Conservation (phyloP, 2,888 invertebrate genomes). For the Asteroscopus sphinx region DNA sequence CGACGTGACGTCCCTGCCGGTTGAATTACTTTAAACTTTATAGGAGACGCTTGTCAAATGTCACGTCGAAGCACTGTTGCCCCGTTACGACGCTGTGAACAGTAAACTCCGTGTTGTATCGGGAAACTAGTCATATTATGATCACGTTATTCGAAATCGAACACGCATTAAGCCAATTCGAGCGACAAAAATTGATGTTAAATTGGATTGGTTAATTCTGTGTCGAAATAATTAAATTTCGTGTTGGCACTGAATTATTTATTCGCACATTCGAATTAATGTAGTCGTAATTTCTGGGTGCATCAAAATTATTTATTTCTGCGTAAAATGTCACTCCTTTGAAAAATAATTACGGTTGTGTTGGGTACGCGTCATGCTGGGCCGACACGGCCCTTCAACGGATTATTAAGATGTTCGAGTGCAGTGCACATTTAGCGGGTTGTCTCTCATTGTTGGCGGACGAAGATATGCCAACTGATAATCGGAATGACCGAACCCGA, state of each 20-base stretch:
- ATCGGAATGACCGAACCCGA: conserved; percentile 74
- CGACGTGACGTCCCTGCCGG: conserved; percentile 80
- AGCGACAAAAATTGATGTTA: conserved; percentile 56
- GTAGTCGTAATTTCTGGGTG: conserved; percentile 68
- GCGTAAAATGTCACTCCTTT: conserved; percentile 80
- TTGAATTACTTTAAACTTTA: conserved; percentile 81
- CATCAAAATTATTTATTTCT: conserved; percentile 70
- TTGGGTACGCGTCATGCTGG: conserved; percentile 83
- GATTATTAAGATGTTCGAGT: conserved; percentile 85
- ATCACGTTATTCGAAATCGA: conserved; percentile 42
- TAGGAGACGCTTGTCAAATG: conserved; percentile 79
- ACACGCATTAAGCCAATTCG: conserved; percentile 49
- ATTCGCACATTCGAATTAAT: conserved; percentile 69
- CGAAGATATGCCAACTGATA: conserved; percentile 82
- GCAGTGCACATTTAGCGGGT: conserved; percentile 74
- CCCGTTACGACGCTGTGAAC: conserved; percentile 63
- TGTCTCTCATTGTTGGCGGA: conserved; percentile 78
- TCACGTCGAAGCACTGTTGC: conserved; percentile 62
- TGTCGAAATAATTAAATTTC: conserved; percentile 61
- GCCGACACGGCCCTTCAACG: conserved; percentile 82
- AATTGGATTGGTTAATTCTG: conserved; percentile 56
- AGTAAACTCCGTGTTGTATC: conserved; percentile 56
- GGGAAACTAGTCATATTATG: conserved; percentile 50
- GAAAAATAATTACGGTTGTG: conserved; percentile 84
- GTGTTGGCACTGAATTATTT: conserved; percentile 61